Percentiles rank a stretch among this genome's conserved stretches.
Conservation (phyloP, 2,113 vertebrate genomes). For the Acinonyx jubatus region DNA sequence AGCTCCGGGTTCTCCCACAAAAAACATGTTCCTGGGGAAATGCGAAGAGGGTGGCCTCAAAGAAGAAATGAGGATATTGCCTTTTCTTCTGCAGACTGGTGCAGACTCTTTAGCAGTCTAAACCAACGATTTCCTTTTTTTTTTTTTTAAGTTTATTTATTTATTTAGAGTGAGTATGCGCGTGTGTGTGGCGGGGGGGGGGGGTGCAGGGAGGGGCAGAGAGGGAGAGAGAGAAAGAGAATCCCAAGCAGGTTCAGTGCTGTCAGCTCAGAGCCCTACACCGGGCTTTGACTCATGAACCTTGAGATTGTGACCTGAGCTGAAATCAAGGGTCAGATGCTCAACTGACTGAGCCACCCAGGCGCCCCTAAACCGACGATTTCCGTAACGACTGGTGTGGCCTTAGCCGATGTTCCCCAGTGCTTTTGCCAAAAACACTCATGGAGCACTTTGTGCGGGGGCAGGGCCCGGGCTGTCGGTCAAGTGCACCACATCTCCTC, state of each 20-base stretch:
- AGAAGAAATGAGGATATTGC: not conserved
- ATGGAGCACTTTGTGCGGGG: fast-evolving
- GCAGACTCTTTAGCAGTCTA: not conserved
- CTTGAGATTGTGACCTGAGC: no score
- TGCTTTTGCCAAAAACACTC: fast-evolving
- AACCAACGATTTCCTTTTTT: not conserved
- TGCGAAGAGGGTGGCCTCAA: not conserved
- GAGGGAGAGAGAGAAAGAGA: no score
- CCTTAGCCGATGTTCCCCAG: not conserved
- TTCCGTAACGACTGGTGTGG: not conserved
- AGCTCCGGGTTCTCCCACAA: not conserved
- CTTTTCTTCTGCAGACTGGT: not conserved
- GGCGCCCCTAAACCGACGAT: not conserved
- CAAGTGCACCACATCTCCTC: not conserved
- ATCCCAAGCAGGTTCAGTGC: no score
- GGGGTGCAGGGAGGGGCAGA: no score
- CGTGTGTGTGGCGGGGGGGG: fast-evolving
- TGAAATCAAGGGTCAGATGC: no score
- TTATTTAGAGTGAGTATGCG: no score
- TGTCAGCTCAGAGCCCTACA: no score
- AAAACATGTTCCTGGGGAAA: not conserved
- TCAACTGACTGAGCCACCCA: no score
- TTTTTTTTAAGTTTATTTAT: no score
- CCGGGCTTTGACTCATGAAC: no score
- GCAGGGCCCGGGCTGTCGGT: not conserved